Conservation (phyloP, 2,113 vertebrate species). For the Upupa epops region DNA sequence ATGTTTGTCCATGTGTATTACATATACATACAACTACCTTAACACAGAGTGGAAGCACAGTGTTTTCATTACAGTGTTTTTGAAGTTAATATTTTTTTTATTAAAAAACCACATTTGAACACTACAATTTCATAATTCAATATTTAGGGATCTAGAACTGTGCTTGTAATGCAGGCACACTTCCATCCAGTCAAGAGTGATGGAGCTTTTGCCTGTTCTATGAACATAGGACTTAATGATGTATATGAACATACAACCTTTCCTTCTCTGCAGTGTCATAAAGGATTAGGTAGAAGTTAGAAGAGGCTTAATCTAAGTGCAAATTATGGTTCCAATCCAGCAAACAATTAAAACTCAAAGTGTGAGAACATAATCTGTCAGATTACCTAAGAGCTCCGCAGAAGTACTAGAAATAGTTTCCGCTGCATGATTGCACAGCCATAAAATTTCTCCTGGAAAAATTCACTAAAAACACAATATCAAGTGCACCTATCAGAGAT, state of each 20-base stretch:
- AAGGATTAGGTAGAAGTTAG: background rate
- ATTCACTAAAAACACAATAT: background rate
- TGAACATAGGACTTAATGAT: background rate
- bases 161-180: background rate
- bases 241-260: background rate
- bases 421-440: background rate
- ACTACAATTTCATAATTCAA: background rate
- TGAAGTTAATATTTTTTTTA: background rate
- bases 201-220: background rate
- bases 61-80: background rate
- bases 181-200: background rate
- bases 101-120: background rate
- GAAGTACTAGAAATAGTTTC: background rate
- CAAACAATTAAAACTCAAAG: background rate
- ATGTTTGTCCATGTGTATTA: background rate
- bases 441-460: background rate
- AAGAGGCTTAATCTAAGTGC: background rate
- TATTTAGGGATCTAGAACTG: background rate
- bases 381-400: background rate
- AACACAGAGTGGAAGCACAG: background rate
- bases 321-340: background rate
- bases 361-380: background rate
- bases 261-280: background rate
- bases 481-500: background rate
- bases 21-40: background rate